A percentile compares a stretch with the other conserved stretches of the same genome.
phyloP scores from a whole-genome alignment of 2,797 vertebrate species.

The Spea hammondii region DNA sequence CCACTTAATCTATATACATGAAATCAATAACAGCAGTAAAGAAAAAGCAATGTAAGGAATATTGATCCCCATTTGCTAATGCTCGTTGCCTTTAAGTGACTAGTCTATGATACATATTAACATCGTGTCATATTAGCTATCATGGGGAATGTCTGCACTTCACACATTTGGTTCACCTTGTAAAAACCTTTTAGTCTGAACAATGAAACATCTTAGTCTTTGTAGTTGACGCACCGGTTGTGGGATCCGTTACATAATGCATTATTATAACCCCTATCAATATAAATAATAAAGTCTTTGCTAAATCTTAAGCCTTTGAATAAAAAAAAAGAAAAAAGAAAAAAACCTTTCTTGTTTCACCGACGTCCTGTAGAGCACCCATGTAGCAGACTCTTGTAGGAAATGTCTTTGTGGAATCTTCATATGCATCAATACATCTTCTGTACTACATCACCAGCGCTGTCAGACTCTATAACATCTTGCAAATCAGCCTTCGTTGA shows the following conservation, averaged over 20 bases:
- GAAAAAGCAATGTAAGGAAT: too few relatives aligned
- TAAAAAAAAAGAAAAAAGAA: background rate
- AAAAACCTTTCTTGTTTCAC: constrained; percentile 47
- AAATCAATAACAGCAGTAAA: too few relatives aligned
- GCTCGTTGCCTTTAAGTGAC: too few relatives aligned
- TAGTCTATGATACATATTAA: too few relatives aligned
- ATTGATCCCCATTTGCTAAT: too few relatives aligned
- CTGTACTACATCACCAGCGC: constrained; percentile 1
- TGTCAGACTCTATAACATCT: constrained; percentile 13
- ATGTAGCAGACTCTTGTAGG: constrained; percentile 11
- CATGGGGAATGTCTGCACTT: background rate
- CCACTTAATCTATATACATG: too few relatives aligned
- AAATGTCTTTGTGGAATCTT: background rate
- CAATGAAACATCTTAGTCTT: constrained; percentile 41
- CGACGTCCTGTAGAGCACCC: constrained; percentile 43
- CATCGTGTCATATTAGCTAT: constrained; percentile 13
- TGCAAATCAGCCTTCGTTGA: background rate
- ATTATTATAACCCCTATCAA: constrained; percentile 49
- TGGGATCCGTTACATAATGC: constrained; percentile 51
- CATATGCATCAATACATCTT: background rate
- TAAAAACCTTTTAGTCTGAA: constrained; percentile 48
- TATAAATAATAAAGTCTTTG: constrained; percentile 41
- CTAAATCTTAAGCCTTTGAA: constrained; percentile 51
- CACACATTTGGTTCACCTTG: constrained; percentile 49
- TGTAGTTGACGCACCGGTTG: constrained; percentile 52